Evolutionary conservation across 2,797 vertebrate genomes (phyloP).

Genomic region (Channallabes apus): DNA sequence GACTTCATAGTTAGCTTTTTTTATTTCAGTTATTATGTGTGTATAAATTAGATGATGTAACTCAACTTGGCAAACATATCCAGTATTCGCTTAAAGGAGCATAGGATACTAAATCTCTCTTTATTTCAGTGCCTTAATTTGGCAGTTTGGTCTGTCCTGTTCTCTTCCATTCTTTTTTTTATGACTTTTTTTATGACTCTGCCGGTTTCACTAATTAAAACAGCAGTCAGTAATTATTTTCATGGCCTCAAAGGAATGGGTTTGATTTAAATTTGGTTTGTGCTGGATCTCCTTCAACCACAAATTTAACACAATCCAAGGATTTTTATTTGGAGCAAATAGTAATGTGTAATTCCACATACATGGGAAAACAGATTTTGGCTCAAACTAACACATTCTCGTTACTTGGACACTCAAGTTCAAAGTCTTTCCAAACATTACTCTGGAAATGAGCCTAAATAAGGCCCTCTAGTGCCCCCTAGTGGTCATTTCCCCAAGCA

Average conservation of each 20-base stretch:
- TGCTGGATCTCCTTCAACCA: constrained; percentile 1
- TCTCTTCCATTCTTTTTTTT: background rate
- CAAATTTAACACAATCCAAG: constrained; percentile 10
- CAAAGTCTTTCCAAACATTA: constrained; percentile 10
- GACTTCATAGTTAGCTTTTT: background rate
- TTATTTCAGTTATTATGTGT: too few relatives aligned
- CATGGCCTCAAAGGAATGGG: background rate
- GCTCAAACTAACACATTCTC: constrained; percentile 8
- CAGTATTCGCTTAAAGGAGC: background rate
- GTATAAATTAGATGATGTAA: background rate
- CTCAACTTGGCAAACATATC: background rate
- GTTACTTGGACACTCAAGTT: constrained; percentile 40
- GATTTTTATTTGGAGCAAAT: constrained; percentile 17
- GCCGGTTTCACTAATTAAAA: constrained; percentile 25
- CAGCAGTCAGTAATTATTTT: constrained; percentile 13
- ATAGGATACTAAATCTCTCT: background rate
- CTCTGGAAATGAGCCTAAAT: background rate
- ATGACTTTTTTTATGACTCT: constrained; percentile 3
- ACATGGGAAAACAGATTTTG: constrained; percentile 27
- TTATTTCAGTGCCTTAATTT: background rate
- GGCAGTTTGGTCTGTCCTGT: background rate
- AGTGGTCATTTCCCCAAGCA: constrained; percentile 44
- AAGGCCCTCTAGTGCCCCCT: constrained; percentile 64
- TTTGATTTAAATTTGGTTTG: constrained; percentile 22
- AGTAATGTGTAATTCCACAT: constrained; percentile 14